phyloP scores from a whole-genome alignment of 2,113 vertebrate species.

The Carlito syrichta region DNA sequence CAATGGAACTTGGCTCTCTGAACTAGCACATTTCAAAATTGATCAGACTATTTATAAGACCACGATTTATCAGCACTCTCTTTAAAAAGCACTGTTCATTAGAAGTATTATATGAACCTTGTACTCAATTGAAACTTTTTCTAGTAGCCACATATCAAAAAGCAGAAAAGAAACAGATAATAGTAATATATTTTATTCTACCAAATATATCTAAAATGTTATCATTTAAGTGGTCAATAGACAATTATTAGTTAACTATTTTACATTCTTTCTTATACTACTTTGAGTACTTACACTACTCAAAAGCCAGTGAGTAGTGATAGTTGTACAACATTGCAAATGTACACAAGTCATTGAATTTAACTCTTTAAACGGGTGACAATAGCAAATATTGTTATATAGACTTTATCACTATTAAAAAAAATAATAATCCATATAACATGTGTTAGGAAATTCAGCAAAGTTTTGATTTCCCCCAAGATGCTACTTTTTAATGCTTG shows the following conservation, averaged over 20 bases:
- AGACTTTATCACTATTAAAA: neutral
- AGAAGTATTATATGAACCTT: neutral
- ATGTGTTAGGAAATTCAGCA: conserved; percentile 17
- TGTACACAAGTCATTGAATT: neutral
- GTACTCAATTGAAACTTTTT: neutral
- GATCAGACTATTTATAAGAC: neutral
- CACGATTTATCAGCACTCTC: neutral
- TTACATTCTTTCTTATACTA: neutral
- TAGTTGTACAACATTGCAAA: neutral
- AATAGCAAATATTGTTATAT: neutral
- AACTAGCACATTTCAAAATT: neutral
- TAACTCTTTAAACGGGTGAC: neutral
- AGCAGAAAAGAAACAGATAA: neutral
- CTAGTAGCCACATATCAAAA: neutral
- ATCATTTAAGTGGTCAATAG: neutral
- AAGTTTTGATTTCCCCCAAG: conserved; percentile 49
- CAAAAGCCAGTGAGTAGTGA: neutral
- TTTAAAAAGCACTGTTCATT: neutral
- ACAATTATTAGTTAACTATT: neutral
- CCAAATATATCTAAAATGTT: neutral
- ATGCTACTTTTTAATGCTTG: conserved; percentile 33
- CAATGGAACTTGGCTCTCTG: neutral
- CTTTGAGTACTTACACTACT: no score
- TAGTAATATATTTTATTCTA: neutral
- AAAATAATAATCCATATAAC: conserved; percentile 44